Evolutionary conservation across 2,888 invertebrate species (phyloP), one percentile per base, ranked within the genome.

Genomic region (Xestia sexstrigata): DNA sequence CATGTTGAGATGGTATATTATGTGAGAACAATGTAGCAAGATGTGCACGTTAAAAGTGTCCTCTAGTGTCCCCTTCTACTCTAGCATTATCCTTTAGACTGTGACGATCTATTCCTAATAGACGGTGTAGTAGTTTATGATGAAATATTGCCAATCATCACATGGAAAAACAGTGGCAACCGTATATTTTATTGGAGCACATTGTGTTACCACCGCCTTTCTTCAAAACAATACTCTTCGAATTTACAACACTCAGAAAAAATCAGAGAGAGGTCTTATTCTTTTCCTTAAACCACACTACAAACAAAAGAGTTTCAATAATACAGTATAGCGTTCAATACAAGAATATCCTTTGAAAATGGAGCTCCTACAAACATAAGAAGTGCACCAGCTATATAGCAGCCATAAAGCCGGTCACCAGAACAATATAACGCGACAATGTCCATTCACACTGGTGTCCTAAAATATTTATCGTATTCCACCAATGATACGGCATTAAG

Each of bases 381-480:
- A 87, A 91, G 90, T 91, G 89, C 87, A 87, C 81, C 89, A 89
- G 90, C 88, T 90, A 93, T 92, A 94, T 93, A 88, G 91, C 87
- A 79, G 93, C 86, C 91, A 94, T 95, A 95, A 95, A 95, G 88
- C 87, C 91, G 91, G 93, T 90, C 92, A 92, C 91, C 90, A 90
- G 89, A 81, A 90, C 84, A 91, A 91, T 92, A 95, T 93, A 94
- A 95, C 93, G 93, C 89, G 89, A 87, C 87, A 86, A 87, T 90
- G 88, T 92, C 95, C 94, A 95, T 96, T 96, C 95, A 96, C 96
- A 96, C 95, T 89, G 89, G 83, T 90, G 87, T 94, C 90, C 95
- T 95, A 96, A 96, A 95, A 95, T 93, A 94, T 95, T 95, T 90
- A 92, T 91, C 88, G 88, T 85, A 86, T 84, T 77, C 83, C 75